Conservation (phyloP, 2,888 invertebrate species). For the Cyclophora albipunctata region DNA sequence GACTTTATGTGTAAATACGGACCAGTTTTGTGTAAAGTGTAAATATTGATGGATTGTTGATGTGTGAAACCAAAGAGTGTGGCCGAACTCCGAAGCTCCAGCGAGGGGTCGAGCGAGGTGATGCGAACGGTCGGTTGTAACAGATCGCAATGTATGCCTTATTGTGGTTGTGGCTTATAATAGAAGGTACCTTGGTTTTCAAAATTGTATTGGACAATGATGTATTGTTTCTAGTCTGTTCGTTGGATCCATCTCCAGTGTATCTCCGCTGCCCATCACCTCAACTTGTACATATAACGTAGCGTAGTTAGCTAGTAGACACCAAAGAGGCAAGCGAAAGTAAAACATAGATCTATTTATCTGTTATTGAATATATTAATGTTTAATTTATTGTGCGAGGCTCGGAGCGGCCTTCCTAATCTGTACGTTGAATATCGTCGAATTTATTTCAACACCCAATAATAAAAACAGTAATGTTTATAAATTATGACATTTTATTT, state of each 20-base stretch:
- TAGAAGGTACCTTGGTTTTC: too few relatives aligned
- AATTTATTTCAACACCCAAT: constrained; percentile 50
- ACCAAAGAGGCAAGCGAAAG: constrained; percentile 69
- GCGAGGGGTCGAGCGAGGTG: constrained; percentile 12
- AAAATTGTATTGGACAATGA: too few relatives aligned
- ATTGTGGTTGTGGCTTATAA: too few relatives aligned
- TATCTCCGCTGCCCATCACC: constrained; percentile 6
- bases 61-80: constrained; percentile 64
- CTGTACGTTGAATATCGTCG: constrained; percentile 40
- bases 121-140: background rate
- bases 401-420: constrained; percentile 22
- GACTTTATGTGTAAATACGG: constrained; percentile 54
- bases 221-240: constrained; percentile 24
- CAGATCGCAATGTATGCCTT: too few relatives aligned
- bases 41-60: constrained; percentile 30
- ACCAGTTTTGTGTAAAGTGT: constrained; percentile 47
- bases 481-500: constrained; percentile 32
- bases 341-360: constrained; percentile 58
- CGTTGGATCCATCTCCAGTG: constrained; percentile 13
- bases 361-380: constrained; percentile 62
- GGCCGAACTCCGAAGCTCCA: constrained; percentile 22
- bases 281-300: constrained; percentile 30
- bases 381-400: constrained; percentile 64
- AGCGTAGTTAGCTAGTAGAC: constrained; percentile 68
- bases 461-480: constrained; percentile 56